Conservation (phyloP, 2,888 invertebrate species). For the Caenorhabditis japonica region DNA sequence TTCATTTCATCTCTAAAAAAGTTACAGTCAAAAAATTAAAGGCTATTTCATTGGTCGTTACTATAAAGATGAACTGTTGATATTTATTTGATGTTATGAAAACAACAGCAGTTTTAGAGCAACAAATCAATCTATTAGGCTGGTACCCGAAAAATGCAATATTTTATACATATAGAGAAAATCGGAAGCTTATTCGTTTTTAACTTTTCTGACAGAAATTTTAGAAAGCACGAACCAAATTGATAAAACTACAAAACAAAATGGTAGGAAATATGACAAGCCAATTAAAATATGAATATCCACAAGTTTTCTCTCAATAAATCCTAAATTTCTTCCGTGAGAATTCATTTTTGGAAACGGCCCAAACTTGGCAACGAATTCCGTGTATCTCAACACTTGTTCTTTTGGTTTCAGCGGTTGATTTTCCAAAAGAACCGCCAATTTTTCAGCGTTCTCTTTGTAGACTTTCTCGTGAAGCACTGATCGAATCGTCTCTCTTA, state of each 20-base stretch:
- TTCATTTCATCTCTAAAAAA: no score
- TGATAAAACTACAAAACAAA: neutral
- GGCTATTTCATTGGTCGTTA: no score
- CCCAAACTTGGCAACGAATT: slow-evolving; percentile 44
- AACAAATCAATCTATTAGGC: no score
- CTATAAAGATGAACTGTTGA: no score
- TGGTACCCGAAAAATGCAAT: no score
- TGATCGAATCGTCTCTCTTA: slow-evolving; percentile 12
- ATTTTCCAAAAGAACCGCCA: slow-evolving; percentile 22
- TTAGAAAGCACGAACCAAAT: slow-evolving; percentile 2
- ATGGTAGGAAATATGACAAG: neutral
- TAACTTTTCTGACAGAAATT: slow-evolving; percentile 14
- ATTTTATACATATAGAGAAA: no score
- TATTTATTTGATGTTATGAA: no score
- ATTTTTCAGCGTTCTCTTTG: slow-evolving; percentile 9
- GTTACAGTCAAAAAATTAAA: no score
- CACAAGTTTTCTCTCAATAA: slow-evolving; percentile 20
- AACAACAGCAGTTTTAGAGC: no score
- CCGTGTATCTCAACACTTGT: slow-evolving; percentile 30
- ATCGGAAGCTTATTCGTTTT: no score
- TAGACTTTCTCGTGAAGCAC: slow-evolving; percentile 19
- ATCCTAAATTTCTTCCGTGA: slow-evolving; percentile 12
- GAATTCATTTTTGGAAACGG: slow-evolving; percentile 44
- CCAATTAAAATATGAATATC: slow-evolving; percentile 12
- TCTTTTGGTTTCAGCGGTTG: slow-evolving; percentile 45